phyloP scores from a whole-genome alignment of 1,140 invertebrate genomes.

The Philopotamus ludificatus region DNA sequence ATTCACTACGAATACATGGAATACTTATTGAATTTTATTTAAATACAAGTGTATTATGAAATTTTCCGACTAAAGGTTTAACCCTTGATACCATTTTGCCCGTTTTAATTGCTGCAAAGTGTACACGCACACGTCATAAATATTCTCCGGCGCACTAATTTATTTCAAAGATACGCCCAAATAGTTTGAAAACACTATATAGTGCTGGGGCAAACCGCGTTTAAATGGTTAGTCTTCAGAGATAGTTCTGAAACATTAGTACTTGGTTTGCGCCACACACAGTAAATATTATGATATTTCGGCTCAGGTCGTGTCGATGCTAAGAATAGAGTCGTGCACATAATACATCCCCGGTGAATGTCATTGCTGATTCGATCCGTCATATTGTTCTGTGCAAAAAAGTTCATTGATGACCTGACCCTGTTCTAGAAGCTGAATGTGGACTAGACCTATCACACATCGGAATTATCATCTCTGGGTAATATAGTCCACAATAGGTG shows the following conservation, averaged over 20 bases:
- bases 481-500: no score
- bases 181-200: constrained; percentile 20
- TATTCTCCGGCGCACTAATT: constrained; percentile 20
- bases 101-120: constrained; percentile 9
- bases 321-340: not conserved
- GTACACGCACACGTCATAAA: constrained; percentile 23
- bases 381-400: no score
- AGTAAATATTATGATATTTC: no score
- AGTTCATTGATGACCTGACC: no score
- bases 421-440: no score
- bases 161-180: constrained; percentile 21
- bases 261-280: no score
- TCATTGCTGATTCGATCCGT: no score
- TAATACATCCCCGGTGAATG: not conserved
- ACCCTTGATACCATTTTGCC: not conserved
- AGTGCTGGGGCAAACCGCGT: not conserved
- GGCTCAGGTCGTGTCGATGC: no score
- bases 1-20: not conserved
- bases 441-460: no score
- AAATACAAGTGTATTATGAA: no score
- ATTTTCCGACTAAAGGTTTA: no score
- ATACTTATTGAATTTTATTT: constrained; percentile 6
- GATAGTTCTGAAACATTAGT: constrained; percentile 12
- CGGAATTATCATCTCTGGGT: no score
- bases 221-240: constrained; percentile 1